phyloP scores from a whole-genome alignment of 2,888 invertebrate species.

The Pterobdella sp. region DNA sequence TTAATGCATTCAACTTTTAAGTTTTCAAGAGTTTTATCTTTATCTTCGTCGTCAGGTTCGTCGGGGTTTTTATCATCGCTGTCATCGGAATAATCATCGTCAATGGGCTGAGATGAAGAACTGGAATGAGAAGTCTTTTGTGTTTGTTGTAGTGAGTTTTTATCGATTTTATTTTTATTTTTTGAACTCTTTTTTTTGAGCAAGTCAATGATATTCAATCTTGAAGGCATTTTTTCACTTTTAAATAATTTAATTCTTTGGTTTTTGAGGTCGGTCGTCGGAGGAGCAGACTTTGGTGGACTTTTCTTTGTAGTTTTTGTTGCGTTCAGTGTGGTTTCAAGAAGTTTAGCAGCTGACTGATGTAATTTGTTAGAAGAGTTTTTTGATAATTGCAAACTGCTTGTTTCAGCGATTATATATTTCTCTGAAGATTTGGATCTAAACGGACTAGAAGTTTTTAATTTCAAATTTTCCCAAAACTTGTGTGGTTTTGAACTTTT shows the following conservation, averaged over 20 bases:
- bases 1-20: background rate
- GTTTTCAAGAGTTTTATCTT: background rate
- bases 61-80: background rate
- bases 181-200: background rate
- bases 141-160: background rate
- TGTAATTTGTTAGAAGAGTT: background rate
- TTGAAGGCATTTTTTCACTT: background rate
- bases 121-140: background rate
- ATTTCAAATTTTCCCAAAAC: background rate
- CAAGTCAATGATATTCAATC: background rate
- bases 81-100: background rate
- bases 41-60: background rate
- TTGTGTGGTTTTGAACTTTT: background rate
- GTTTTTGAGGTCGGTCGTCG: constrained; percentile 4
- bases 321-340: background rate
- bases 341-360: background rate
- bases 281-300: background rate
- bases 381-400: background rate
- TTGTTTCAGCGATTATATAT: background rate
- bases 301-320: background rate
- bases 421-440: background rate
- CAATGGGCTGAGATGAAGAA: background rate
- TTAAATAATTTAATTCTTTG: background rate
- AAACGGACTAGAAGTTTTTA: background rate
- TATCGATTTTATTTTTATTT: background rate